Evolutionary conservation across 2,888 invertebrate species (phyloP).

Genomic region (Drosophila ustulata): DNA sequence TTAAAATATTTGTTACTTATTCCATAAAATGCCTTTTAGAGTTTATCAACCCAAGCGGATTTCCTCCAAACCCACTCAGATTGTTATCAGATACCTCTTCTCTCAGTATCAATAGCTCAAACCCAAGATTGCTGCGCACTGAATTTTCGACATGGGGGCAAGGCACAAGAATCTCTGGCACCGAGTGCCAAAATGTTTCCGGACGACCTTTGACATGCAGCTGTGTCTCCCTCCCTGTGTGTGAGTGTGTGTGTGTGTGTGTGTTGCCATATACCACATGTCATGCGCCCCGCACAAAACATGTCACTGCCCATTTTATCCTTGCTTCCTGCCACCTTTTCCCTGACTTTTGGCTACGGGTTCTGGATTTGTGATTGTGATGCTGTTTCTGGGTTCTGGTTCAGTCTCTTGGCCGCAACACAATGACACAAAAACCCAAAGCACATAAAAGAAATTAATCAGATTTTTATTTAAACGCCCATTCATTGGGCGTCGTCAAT

Average conservation of each 20-base stretch:
- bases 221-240: slow-evolving; percentile 36
- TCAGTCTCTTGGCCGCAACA: slow-evolving; percentile 50
- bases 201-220: slow-evolving; percentile 67
- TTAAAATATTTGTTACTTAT: background rate
- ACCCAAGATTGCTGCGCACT: slow-evolving; percentile 50
- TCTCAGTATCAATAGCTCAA: slow-evolving; percentile 32
- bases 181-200: slow-evolving; percentile 51
- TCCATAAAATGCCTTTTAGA: slow-evolving; percentile 2
- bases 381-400: slow-evolving; percentile 19
- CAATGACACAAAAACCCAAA: slow-evolving; percentile 77
- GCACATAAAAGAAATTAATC: slow-evolving; percentile 79
- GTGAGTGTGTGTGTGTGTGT: slow-evolving; percentile 15
- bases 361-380: slow-evolving; percentile 22
- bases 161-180: slow-evolving; percentile 9
- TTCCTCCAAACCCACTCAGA: slow-evolving; percentile 9
- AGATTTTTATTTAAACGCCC: slow-evolving; percentile 82
- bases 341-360: slow-evolving; percentile 27
- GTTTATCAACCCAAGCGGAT: slow-evolving; percentile 14
- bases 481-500: slow-evolving; percentile 58
- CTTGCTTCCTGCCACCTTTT: slow-evolving; percentile 74
- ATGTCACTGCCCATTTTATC: slow-evolving; percentile 73
- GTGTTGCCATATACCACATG: slow-evolving; percentile 63
- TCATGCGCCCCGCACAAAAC: slow-evolving; percentile 73
- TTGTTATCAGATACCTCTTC: slow-evolving; percentile 35
- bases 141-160: slow-evolving; percentile 48